Evolutionary conservation across 2,797 vertebrate species (phyloP), one percentile per base, ranked within the genome.

Genomic region (Alosa sapidissima): DNA sequence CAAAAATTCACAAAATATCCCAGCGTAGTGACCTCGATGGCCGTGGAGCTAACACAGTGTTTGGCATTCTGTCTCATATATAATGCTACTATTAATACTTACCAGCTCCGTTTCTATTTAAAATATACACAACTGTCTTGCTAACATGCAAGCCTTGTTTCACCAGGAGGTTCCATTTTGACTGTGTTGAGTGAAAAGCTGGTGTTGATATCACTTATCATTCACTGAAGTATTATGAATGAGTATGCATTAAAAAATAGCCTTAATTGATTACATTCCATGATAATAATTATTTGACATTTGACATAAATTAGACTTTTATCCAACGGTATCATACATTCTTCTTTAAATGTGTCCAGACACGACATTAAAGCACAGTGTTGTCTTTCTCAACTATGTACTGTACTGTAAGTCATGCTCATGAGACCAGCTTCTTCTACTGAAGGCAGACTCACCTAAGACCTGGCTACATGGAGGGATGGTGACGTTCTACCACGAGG

Each of bases 401-500:
- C 28, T 28, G 28, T 28, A 28, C 28, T 28, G 28, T 21, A 21
- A 58, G 55, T 3, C 19, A 19, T 58, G 55, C 55, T 58, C 4
- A 21, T 58, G 19, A 58, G 55, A 58, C 5, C 13, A 45, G 3
- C 14, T 41, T 75, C 13, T 75, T 36, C 14, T 36, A 19, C 68
- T 78, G 13, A 78, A 78, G 36, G 72, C 7, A 21, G 41, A 78
- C 41, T 78, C 14, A 68, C 62, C 58, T 2, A 3, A 36, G 21
- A 9, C 16, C 72, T 21, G 41, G 41, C 0, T 47, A 2, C 9
- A 47, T 45, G 36, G 41, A 45, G 41, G 83, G 52, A 84, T 41
- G 49, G 83, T 3, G 28, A n/a, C 91, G 89, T 95, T 96, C 85
- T 96, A 97, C 86, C 97, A 97, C 82, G 96, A 97, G 91, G 96